phyloP scores from a whole-genome alignment of 2,888 invertebrate genomes.

The Netelia virgata region DNA sequence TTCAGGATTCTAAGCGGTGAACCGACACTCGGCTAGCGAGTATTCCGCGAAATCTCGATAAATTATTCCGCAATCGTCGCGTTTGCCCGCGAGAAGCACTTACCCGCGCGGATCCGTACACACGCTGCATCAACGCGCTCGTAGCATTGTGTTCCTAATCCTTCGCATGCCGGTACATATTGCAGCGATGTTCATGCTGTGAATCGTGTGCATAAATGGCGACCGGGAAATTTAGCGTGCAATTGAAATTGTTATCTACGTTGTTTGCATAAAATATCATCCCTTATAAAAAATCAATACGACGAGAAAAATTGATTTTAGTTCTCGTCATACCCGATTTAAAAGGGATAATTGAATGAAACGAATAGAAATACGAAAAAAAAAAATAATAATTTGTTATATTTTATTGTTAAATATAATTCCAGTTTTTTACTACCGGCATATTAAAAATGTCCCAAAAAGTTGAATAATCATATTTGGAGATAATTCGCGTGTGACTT shows the following conservation, averaged over 20 bases:
- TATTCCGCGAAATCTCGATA: constrained; percentile 60
- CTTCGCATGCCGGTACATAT: background rate
- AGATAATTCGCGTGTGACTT: too few relatives aligned
- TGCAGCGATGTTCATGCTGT: background rate
- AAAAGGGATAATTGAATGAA: too few relatives aligned
- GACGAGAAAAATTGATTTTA: too few relatives aligned
- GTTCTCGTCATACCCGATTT: too few relatives aligned
- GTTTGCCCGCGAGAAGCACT: constrained; percentile 48
- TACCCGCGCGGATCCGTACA: constrained; percentile 3
- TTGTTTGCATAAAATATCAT: too few relatives aligned
- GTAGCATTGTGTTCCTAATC: constrained; percentile 1
- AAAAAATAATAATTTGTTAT: too few relatives aligned
- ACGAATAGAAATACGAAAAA: too few relatives aligned
- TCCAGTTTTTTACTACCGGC: too few relatives aligned
- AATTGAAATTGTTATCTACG: background rate
- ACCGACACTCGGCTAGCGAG: constrained; percentile 53
- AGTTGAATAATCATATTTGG: too few relatives aligned
- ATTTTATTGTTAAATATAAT: too few relatives aligned
- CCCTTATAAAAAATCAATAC: too few relatives aligned
- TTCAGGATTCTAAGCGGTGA: constrained; percentile 53
- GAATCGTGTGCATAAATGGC: background rate
- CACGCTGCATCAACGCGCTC: background rate
- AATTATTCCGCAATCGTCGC: constrained; percentile 64
- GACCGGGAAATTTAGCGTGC: background rate
- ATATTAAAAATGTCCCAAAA: too few relatives aligned